Evolutionary conservation across 2,113 vertebrate species (phyloP), one percentile per base, ranked within the genome.

Genomic region (Chiloscyllium plagiosum): DNA sequence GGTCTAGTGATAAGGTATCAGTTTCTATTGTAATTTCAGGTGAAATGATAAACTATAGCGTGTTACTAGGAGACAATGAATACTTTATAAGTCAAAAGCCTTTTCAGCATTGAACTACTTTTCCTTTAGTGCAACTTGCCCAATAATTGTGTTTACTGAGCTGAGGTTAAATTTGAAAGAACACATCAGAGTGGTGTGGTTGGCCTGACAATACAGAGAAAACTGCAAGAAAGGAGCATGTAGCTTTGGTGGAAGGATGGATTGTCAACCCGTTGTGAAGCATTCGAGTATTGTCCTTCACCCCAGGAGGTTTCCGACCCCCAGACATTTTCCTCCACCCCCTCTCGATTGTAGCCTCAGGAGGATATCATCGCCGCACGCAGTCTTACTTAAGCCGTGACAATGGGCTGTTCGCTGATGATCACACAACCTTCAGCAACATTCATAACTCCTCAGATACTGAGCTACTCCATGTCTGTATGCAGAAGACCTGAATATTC

Each of bases 71-170:
- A 98, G 97, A 98, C 98, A 98, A 98, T 98, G 97, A 98, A 98
- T 98, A 98, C 98, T 98, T 98, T 98, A 98, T 98, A 98, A 98
- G 98, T 98, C 97, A 97, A 98, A 98, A 97, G 97, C 97, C 97
- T 98, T 98, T 98, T 98, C 69, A 72, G 94, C 69, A 50, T 52
- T 72, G 68, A 50, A 42, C 68, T 95, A 50, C 68, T 72, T 95
- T 95, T 52, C 94, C 66, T 95, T 95, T 47, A 61, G 52, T 90
- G 26, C 87, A 17, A 42, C 94, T 95, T 50, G 37, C 42, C 69
- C 68, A 72, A 72, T 95, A 47, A 95, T 50, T 72, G 94, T 47
- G 93, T 95, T 95, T 95, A 95, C 68, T 72, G 68, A 95, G 42
- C 10, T 52, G 94, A 95, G 94, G 89, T 92, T 92, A 22, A 65